Base-by-base conservation (phyloP, 2,797 vertebrate genomes). In the Takifugu ocellatus region DNA sequence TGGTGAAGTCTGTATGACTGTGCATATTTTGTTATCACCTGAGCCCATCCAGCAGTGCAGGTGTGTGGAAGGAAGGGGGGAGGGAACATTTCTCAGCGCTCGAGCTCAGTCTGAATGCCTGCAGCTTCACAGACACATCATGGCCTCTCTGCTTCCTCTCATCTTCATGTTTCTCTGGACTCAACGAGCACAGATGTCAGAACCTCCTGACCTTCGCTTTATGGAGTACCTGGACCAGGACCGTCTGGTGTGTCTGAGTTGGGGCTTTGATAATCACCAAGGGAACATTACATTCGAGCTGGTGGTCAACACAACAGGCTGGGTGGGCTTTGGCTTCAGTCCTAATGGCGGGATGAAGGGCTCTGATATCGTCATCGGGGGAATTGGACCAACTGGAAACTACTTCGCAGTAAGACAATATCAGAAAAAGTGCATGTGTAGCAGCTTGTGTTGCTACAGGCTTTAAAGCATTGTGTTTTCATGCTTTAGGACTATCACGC, bases 251-350 rank as follows among this genome's bases (percentile, higher is more conserved):
- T 75, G 43, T 47, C 67, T 94, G 49, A 24, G 15, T 59, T 93
- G 91, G 92, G 91, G 94, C 49, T 92, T 91, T 2, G 76, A 92
- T 3, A 3, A 71, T 15, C 7, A 75, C 1, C 26, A 71, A 42
- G 84, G 89, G 49, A 43, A 81, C 44, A 89, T 94, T 24, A 85
- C 59, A 1, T 88, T 94, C 47, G 85, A 91, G 45, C 70, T 94
- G 51, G 73, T 74, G 1, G 82, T 92, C 56, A 89, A 56, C 58
- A 89, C 89, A 29, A 78, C 79, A 5, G 92, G 89, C 36, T 94
- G 92, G 91, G 75, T 94, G 44, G 81, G 90, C 54, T 82, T 93
- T 51, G 93, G 92, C 15, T 75, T 94, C 51, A 93, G 86, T 50
- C 63, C 79, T 14, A 75, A 74, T 0, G 85, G 88, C 71, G 75